Conservation (phyloP, 2,113 vertebrate species). For the Thunnus thynnus region DNA sequence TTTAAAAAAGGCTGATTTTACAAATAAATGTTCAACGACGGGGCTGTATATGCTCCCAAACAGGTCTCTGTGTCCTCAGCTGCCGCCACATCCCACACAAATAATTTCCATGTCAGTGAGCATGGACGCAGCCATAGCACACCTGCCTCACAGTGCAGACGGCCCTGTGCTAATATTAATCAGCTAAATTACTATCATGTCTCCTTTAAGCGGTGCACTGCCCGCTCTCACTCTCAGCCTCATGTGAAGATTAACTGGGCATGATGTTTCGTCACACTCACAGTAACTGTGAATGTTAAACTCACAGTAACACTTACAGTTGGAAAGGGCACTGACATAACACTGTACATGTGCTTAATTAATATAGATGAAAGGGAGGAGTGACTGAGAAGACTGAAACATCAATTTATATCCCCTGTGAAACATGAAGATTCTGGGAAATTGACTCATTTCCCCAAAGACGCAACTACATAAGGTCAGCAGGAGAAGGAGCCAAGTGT, state of each 20-base stretch:
- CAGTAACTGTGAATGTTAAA: constrained; percentile 20
- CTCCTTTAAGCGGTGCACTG: not conserved
- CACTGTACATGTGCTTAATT: not conserved
- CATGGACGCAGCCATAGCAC: constrained; percentile 1
- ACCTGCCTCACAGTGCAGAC: constrained; percentile 44
- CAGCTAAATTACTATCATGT: constrained; percentile 23
- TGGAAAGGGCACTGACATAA: constrained; percentile 6
- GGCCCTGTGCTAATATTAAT: constrained; percentile 29
- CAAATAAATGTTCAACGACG: constrained; percentile 13
- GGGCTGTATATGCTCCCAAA: constrained; percentile 18
- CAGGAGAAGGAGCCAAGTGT: not conserved
- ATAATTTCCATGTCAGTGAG: constrained; percentile 33
- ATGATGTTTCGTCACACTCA: constrained; percentile 22
- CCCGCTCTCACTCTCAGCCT: not conserved
- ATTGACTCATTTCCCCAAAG: not conserved
- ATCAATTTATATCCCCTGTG: not conserved
- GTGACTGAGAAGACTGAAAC: constrained; percentile 1
- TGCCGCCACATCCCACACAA: constrained; percentile 26
- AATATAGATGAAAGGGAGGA: not conserved
- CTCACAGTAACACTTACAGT: constrained; percentile 22
- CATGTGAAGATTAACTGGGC: constrained; percentile 8
- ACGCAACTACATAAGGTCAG: not conserved
- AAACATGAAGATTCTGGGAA: not conserved
- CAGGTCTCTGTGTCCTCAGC: constrained; percentile 42
- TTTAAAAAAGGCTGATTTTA: constrained; percentile 35